phyloP scores from a whole-genome alignment of 2,113 vertebrate genomes.

The Pseudorhombus dupliciocellatus region DNA sequence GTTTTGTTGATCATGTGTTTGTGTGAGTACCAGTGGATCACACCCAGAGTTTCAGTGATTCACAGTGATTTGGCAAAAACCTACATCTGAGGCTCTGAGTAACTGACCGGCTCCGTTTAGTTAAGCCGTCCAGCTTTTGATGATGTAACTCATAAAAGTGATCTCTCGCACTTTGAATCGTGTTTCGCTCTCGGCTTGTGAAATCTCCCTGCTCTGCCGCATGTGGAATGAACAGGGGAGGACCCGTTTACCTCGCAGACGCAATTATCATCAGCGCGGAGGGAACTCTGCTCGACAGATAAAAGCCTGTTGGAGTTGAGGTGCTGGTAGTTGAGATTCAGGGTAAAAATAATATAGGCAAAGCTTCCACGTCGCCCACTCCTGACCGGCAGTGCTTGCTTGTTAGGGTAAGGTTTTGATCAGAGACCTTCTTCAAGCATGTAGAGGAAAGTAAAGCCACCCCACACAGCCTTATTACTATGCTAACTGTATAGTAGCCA shows the following conservation, averaged over 20 bases:
- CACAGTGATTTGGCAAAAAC: background rate
- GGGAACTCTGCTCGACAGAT: conserved; percentile 2
- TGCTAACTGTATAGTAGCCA: conserved; percentile 33
- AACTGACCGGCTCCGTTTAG: conserved; percentile 15
- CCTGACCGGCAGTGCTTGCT: background rate
- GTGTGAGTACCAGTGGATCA: background rate
- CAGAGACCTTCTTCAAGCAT: conserved; percentile 1
- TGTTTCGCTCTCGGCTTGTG: background rate
- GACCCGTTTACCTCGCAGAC: background rate
- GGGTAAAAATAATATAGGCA: background rate
- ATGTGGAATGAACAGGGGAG: background rate
- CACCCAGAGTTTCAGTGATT: conserved; percentile 20
- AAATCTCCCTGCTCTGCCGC: background rate
- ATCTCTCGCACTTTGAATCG: conserved; percentile 6
- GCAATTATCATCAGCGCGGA: background rate
- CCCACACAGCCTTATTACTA: conserved; percentile 2
- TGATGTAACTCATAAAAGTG: background rate
- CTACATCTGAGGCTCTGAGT: conserved; percentile 20
- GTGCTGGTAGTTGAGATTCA: background rate
- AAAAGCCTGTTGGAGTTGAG: background rate
- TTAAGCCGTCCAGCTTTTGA: conserved; percentile 4
- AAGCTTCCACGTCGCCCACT: background rate
- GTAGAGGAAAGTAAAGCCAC: background rate
- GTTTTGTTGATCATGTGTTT: no score
- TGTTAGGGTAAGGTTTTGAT: background rate